phyloP scores from a whole-genome alignment of 2,797 vertebrate genomes.

The Yasuhikotakia modesta region DNA sequence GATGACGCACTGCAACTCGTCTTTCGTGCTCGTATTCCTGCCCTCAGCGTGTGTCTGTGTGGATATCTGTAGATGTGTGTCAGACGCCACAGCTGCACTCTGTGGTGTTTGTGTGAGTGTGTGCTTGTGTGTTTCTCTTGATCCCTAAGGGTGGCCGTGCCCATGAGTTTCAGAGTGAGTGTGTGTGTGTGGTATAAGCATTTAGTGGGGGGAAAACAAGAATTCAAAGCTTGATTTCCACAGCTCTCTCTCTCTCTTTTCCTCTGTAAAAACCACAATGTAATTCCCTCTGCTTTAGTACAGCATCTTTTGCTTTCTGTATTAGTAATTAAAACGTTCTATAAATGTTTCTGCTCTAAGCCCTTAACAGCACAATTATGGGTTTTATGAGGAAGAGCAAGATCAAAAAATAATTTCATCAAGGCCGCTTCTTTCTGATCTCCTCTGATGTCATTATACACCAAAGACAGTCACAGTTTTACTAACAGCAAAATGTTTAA shows the following conservation, averaged over 20 bases:
- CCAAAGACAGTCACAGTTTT: slow-evolving; percentile 37
- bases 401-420: slow-evolving; percentile 44
- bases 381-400: slow-evolving; percentile 3
- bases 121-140: slow-evolving; percentile 34
- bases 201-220: not conserved
- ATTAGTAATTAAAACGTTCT: slow-evolving; percentile 22
- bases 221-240: not conserved
- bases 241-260: slow-evolving; percentile 11
- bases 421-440: slow-evolving; percentile 72
- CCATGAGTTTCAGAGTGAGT: slow-evolving; percentile 2
- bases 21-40: slow-evolving; percentile 11
- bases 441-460: slow-evolving; percentile 47
- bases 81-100: slow-evolving; percentile 36
- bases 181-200: slow-evolving; percentile 10
- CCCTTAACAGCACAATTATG: slow-evolving; percentile 46
- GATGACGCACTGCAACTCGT: not conserved
- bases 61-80: slow-evolving; percentile 42
- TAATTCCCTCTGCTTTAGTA: slow-evolving; percentile 13
- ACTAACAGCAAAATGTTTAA: slow-evolving; percentile 28
- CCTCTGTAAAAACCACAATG: slow-evolving; percentile 22
- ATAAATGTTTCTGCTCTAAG: slow-evolving; percentile 38
- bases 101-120: slow-evolving; percentile 43
- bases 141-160: slow-evolving; percentile 48
- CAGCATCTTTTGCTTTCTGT: slow-evolving; percentile 2
- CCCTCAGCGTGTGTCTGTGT: slow-evolving; percentile 1